Base-by-base conservation (phyloP, 2,888 invertebrate genomes). In the Tachina lurida region DNA sequence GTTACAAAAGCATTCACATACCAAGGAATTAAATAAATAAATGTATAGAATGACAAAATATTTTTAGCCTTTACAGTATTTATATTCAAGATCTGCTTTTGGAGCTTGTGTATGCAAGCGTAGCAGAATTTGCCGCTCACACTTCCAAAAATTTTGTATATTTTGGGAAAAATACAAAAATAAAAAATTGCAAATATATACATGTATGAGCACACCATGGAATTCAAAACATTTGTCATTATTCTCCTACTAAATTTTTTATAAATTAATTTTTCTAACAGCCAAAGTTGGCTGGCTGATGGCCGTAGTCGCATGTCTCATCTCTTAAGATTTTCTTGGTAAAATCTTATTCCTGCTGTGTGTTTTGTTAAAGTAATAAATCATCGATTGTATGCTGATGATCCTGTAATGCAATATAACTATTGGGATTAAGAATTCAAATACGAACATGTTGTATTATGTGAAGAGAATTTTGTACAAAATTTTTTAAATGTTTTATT, bases 331-430 rank as follows among this genome's bases (percentile, higher is more conserved):
- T 43, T 80, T 67, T 47, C 45, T 43, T 52, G 39, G 1, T 12
- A 1, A 80, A 71, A 76, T 67, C 76, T 47, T 84, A 85, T 85
- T 74, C 75, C n/a, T 75, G 71, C 62, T 76, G 67, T 79, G 70
- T 85, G 67, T 79, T 65, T 82, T 82, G 75, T 63, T 58, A 31
- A 83, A 86, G 76, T 79, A 86, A 86, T 86, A 86, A 86, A 86
- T 86, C 86, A 86, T 83, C 83, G 45, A n/a, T 62, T 54, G 65
- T 54, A 68, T 76, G 67, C 45, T 52, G 41, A 54, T 83, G 67
- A 79, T 76, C 52, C 75, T 65, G 74, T 62, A 56, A 62, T 62
- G 49, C 75, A 47, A 83, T 65, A 62, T 67, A 71, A 65, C 77
- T 31, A 54, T 68, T 63, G 83, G 82, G 79, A 83, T 73, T 86